Conservation (phyloP, 2,113 vertebrate genomes). For the Turnix velox region DNA sequence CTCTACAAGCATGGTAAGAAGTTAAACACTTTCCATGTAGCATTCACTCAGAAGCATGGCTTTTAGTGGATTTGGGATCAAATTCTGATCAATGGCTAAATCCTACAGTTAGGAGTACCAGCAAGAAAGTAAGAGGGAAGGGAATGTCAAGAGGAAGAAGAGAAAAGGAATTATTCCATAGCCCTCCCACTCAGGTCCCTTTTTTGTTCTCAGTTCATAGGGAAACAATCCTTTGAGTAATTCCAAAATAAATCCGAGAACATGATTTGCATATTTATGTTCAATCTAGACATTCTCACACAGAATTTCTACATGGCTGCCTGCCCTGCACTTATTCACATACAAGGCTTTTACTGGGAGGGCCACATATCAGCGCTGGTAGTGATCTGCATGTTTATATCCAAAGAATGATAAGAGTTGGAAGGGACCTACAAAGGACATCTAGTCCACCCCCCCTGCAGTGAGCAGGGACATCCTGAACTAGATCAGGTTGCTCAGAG, state of each 20-base stretch:
- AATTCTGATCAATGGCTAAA: neutral
- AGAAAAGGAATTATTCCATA: neutral
- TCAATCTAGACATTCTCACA: neutral
- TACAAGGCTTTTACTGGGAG: neutral
- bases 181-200: neutral
- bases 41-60: neutral
- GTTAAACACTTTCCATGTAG: neutral
- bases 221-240: neutral
- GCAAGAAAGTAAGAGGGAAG: neutral
- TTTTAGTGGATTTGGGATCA: neutral
- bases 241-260: neutral
- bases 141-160: neutral
- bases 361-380: neutral
- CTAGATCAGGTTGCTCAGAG: no score
- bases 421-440: no score
- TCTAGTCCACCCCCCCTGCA: no score
- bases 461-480: no score
- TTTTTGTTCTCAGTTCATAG: neutral
- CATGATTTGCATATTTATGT: neutral
- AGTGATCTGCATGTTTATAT: neutral
- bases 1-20: neutral
- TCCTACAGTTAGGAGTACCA: neutral
- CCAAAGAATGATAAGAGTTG: no score
- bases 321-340: neutral
- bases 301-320: neutral